These are phyloP conservation scores for Trichogramma dendrolimi DNA, from an alignment of 2,888 invertebrate genomes.

Conservation along the genomic window DNA sequence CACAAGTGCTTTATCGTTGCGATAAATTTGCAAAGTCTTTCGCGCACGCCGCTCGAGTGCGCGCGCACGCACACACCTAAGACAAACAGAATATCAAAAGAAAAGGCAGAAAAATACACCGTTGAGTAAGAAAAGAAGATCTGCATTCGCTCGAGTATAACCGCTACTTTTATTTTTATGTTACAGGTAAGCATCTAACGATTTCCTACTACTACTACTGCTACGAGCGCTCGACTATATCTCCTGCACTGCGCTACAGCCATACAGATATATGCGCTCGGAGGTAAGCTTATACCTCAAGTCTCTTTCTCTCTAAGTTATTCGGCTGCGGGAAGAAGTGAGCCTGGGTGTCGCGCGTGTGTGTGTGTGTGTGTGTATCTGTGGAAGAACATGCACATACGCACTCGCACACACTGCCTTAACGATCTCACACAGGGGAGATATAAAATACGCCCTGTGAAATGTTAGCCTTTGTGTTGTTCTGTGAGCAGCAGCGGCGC, in stretches of 20 bases:
- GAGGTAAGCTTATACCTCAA: slow-evolving; percentile 5
- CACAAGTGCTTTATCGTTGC: not conserved
- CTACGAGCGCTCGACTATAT: not conserved
- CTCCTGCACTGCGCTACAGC: not conserved
- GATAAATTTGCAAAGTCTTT: slow-evolving; percentile 1
- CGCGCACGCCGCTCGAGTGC: too few species aligned
- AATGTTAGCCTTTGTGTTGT: slow-evolving; percentile 20
- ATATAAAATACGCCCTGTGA: slow-evolving; percentile 6
- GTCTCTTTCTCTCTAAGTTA: not conserved
- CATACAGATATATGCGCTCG: not conserved
- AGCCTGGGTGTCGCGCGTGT: not conserved
- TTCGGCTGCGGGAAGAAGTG: not conserved
- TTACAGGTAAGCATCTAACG: slow-evolving; percentile 16
- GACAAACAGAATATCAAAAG: slow-evolving; percentile 6
- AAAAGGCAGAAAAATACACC: too few species aligned
- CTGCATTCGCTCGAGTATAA: not conserved
- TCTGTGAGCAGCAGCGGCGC: not conserved
- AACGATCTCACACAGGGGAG: not conserved
- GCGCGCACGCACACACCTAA: too few species aligned
- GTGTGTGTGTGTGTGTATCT: not conserved
- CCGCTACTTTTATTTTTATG: slow-evolving; percentile 7
- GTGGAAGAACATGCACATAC: not conserved
- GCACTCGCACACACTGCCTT: not conserved
- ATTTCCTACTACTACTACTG: not conserved
- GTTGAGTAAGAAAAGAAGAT: too few species aligned